Evolutionary conservation across 2,113 vertebrate genomes (phyloP).

Genomic region (Pseudois nayaur): DNA sequence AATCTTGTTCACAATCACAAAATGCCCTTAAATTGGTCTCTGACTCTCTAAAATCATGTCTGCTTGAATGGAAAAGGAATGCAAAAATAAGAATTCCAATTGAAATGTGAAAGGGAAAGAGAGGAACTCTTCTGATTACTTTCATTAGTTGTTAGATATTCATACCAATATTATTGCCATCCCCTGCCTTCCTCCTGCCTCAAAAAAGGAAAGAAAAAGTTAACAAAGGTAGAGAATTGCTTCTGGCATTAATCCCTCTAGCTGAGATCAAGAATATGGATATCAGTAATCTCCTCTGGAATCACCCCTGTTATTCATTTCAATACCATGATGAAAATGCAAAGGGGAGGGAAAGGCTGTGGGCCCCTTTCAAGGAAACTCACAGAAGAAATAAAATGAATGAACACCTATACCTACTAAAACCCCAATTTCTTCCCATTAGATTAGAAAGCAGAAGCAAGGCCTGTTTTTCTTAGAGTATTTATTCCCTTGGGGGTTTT

Average conservation of each 20-base stretch:
- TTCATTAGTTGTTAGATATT: neutral
- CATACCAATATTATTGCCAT: neutral
- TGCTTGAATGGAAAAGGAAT: neutral
- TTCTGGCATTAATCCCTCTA: slow-evolving; percentile 65
- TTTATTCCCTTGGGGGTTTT: slow-evolving; percentile 44
- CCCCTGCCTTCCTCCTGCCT: neutral
- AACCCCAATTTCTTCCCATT: slow-evolving; percentile 19
- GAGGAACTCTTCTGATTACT: neutral
- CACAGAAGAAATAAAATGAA: slow-evolving; percentile 36
- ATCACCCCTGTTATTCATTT: slow-evolving; percentile 50
- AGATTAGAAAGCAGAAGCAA: slow-evolving; percentile 53
- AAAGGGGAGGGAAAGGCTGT: neutral
- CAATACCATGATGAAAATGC: slow-evolving; percentile 19
- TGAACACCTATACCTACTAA: slow-evolving; percentile 9
- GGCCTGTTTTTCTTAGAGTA: neutral
- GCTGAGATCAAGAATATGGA: slow-evolving; percentile 49
- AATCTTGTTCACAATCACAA: neutral
- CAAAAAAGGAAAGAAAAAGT: slow-evolving; percentile 2
- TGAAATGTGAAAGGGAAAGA: neutral
- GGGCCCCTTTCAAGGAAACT: slow-evolving; percentile 9
- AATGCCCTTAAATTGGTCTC: neutral
- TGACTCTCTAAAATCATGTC: neutral
- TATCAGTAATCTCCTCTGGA: slow-evolving; percentile 59
- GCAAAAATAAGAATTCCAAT: neutral
- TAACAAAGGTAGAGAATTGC: slow-evolving; percentile 58